Percentiles rank a stretch among this genome's conserved stretches.
Evolutionary conservation across 2,113 vertebrate genomes (phyloP).

Genomic region (Rhinolophus sinicus): DNA sequence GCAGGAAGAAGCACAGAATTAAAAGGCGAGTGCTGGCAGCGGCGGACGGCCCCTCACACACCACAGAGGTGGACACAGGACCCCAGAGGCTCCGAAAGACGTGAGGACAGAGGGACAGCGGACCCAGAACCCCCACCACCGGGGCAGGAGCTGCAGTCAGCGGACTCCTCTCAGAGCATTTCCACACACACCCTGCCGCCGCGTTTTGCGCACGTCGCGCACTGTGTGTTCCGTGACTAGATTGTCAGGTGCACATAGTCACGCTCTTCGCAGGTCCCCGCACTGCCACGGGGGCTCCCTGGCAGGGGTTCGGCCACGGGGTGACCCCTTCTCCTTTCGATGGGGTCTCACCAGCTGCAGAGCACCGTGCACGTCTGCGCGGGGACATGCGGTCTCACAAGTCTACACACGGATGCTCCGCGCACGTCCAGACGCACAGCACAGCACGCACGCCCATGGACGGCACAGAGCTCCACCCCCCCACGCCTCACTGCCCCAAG

Average conservation of each 20-base stretch:
- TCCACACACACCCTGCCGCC: neutral
- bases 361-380: too few relatives aligned
- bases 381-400: too few relatives aligned
- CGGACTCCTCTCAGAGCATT: neutral
- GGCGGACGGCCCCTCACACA: fast-evolving
- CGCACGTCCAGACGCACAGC: too few relatives aligned
- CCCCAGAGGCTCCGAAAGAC: neutral
- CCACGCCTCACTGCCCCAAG: too few relatives aligned
- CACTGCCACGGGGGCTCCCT: too few relatives aligned
- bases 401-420: too few relatives aligned
- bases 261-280: too few relatives aligned
- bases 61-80: neutral
- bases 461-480: too few relatives aligned
- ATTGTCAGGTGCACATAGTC: neutral
- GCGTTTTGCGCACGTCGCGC: neutral
- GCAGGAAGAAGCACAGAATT: neutral
- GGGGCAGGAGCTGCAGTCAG: neutral
- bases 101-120: neutral
- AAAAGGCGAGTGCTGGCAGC: neutral
- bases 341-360: too few relatives aligned
- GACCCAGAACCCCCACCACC: fast-evolving
- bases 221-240: neutral
- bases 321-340: too few relatives aligned
- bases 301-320: too few relatives aligned
- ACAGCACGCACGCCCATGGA: too few relatives aligned